Evolutionary conservation across 2,113 vertebrate species (phyloP).

Genomic region (Eulacestoma nigropectus): DNA sequence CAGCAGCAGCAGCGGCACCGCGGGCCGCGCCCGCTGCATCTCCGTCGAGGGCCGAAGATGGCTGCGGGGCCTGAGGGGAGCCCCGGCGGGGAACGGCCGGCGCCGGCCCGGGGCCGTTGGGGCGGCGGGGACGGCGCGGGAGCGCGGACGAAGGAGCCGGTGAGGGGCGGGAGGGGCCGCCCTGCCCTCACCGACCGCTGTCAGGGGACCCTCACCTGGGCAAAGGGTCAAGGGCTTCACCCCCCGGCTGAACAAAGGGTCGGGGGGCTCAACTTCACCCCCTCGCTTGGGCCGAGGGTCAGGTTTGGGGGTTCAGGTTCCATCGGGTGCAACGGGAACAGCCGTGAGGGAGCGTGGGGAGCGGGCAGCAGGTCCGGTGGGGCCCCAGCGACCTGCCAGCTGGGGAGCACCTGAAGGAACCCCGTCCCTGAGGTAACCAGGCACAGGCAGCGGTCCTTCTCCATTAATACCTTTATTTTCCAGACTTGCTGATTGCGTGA

Average conservation of each 20-base stretch:
- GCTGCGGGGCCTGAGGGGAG: background rate
- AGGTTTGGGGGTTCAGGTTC: background rate
- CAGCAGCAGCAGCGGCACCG: too few species aligned
- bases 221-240: accelerated
- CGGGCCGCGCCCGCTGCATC: too few species aligned
- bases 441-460: background rate
- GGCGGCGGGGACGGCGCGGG: background rate
- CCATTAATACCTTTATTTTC: background rate
- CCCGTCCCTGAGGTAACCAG: background rate
- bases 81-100: background rate
- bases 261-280: accelerated
- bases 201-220: accelerated
- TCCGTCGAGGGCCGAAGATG: too few species aligned
- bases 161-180: background rate
- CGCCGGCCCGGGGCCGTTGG: background rate
- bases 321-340: background rate
- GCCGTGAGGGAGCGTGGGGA: accelerated
- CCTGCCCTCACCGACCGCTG: background rate
- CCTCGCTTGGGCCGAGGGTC: background rate
- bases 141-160: background rate
- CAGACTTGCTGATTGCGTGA: background rate
- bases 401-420: background rate
- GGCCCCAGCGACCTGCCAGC: accelerated
- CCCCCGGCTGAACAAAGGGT: accelerated
- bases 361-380: accelerated